Conservation (phyloP, 1,140 invertebrate species). For the Drosophila prosaltans region DNA sequence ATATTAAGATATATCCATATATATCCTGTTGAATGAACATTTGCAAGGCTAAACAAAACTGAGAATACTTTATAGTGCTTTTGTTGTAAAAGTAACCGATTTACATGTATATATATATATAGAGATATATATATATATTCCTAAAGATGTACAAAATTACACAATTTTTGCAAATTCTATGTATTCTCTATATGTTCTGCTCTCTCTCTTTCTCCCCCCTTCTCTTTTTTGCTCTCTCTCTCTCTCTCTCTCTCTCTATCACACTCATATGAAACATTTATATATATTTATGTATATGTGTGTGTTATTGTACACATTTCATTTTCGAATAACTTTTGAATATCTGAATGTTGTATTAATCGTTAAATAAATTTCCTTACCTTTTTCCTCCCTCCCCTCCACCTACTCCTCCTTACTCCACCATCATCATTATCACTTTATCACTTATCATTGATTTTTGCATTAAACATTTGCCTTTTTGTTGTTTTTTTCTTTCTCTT, state of each 20-base stretch:
- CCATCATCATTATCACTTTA: background rate
- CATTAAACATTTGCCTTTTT: background rate
- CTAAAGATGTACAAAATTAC: background rate
- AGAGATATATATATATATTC: no score
- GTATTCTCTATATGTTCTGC: conserved; percentile 3
- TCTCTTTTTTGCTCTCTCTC: conserved; percentile 18
- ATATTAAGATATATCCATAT: no score
- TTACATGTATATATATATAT: no score
- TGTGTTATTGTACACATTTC: conserved; percentile 15
- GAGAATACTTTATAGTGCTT: no score
- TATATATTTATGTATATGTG: conserved; percentile 19
- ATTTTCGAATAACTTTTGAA: conserved; percentile 6
- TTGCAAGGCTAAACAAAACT: no score
- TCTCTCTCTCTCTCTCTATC: conserved; percentile 22
- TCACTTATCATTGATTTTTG: background rate
- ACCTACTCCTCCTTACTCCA: background rate
- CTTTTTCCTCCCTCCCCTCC: background rate
- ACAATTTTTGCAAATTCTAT: background rate
- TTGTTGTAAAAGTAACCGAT: no score
- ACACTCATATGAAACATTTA: no score
- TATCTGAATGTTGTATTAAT: conserved; percentile 20
- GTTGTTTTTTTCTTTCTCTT: background rate
- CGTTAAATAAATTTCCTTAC: background rate
- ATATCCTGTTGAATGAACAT: no score
- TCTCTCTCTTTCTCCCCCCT: conserved; percentile 3